A percentile compares a stretch with the other conserved stretches of the same genome.
These are phyloP conservation scores for Aphrophora alni DNA, from an alignment of 2,888 invertebrate genomes.

Conservation along the genomic window DNA sequence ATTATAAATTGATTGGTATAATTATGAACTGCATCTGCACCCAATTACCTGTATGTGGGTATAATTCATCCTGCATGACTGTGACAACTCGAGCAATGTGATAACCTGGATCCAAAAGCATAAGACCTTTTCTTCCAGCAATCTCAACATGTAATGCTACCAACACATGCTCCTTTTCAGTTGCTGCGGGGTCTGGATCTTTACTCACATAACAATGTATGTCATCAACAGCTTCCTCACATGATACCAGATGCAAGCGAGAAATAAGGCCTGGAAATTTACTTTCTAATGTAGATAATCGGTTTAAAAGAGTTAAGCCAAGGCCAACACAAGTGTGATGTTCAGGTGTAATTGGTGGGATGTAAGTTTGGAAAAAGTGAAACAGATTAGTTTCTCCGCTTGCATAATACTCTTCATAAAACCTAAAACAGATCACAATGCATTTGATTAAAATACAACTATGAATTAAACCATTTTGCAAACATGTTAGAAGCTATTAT, in stretches of 20 bases:
- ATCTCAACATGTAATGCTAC: slow-evolving; percentile 73
- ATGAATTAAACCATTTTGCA: no score
- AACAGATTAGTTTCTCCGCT: slow-evolving; percentile 69
- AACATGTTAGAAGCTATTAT: no score
- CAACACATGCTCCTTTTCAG: slow-evolving; percentile 49
- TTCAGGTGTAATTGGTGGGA: slow-evolving; percentile 76
- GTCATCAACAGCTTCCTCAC: slow-evolving; percentile 74
- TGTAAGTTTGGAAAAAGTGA: slow-evolving; percentile 77
- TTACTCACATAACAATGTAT: slow-evolving; percentile 63
- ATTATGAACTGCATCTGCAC: no score
- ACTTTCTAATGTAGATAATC: slow-evolving; percentile 67
- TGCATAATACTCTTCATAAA: slow-evolving; percentile 63
- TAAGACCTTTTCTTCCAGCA: slow-evolving; percentile 74
- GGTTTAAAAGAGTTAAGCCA: slow-evolving; percentile 77
- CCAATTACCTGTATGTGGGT: slow-evolving; percentile 80
- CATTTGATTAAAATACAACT: not conserved
- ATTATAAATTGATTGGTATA: no score
- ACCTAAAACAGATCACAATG: slow-evolving; percentile 57
- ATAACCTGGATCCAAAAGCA: slow-evolving; percentile 90
- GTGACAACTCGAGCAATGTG: slow-evolving; percentile 86
- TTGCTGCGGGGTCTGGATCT: slow-evolving; percentile 57
- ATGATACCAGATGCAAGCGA: slow-evolving; percentile 78
- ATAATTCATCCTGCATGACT: slow-evolving; percentile 82
- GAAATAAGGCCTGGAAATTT: slow-evolving; percentile 65
- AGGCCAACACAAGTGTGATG: slow-evolving; percentile 91